phyloP scores from a whole-genome alignment of 2,797 vertebrate genomes.

The Premnoplex brunnescens region DNA sequence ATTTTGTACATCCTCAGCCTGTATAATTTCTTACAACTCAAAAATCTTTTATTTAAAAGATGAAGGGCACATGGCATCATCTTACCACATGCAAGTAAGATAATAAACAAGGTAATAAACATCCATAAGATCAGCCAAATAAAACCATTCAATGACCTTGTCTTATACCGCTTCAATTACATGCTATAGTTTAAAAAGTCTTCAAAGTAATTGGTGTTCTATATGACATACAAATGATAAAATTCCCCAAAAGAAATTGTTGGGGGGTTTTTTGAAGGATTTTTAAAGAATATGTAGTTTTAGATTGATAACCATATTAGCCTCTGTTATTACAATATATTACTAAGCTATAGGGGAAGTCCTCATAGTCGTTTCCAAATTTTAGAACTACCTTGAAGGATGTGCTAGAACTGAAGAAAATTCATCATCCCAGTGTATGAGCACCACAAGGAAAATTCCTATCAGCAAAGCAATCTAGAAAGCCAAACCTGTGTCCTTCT shows the following conservation, averaged over 20 bases:
- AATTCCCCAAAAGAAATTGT: background rate
- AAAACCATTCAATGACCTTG: background rate
- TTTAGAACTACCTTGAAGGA: background rate
- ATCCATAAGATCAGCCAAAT: background rate
- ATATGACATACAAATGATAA: background rate
- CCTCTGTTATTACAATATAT: background rate
- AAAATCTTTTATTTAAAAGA: background rate
- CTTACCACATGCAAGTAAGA: background rate
- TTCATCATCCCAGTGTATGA: background rate
- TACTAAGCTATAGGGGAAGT: background rate
- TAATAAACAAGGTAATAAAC: background rate
- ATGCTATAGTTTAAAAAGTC: background rate
- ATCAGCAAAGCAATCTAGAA: background rate
- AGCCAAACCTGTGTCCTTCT: background rate
- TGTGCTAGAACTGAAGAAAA: background rate
- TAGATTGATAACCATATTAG: background rate
- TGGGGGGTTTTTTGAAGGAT: background rate
- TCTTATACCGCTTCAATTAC: background rate
- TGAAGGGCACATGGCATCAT: background rate
- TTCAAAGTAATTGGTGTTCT: background rate
- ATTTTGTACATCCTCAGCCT: background rate
- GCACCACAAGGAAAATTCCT: background rate
- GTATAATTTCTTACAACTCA: background rate
- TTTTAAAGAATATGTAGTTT: background rate
- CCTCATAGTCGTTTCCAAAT: background rate